Percentiles rank a stretch among this genome's conserved stretches.
Conservation (phyloP, 2,888 invertebrate species). For the Orchesellides sinensis region DNA sequence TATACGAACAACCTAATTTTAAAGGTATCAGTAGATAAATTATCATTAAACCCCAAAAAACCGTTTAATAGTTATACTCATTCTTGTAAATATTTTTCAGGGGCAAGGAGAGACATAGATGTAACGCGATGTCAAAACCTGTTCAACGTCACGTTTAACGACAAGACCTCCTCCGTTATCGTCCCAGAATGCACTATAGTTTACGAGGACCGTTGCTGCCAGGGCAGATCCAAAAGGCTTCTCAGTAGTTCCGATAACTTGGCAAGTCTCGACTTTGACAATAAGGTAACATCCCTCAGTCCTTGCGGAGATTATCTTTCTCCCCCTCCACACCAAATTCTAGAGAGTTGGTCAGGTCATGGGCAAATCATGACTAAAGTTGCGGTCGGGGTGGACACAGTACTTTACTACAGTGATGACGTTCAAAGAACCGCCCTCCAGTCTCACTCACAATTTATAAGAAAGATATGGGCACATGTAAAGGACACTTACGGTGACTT, state of each 20-base stretch:
- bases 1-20: constrained; percentile 33
- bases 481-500: constrained; percentile 66
- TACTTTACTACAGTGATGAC: constrained; percentile 56
- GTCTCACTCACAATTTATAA: constrained; percentile 37
- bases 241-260: background rate
- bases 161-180: constrained; percentile 24
- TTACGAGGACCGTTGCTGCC: constrained; percentile 42
- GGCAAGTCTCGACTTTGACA: constrained; percentile 19
- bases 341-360: constrained; percentile 54
- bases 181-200: constrained; percentile 24
- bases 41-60: background rate
- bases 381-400: constrained; percentile 44
- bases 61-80: background rate
- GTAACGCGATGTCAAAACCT: constrained; percentile 23
- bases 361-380: constrained; percentile 42
- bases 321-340: constrained; percentile 10
- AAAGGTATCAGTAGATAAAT: constrained; percentile 26
- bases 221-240: constrained; percentile 2
- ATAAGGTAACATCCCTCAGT: constrained; percentile 30
- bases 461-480: constrained; percentile 54
- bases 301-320: constrained; percentile 42
- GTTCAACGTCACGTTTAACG: constrained; percentile 28
- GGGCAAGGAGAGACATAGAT: constrained; percentile 13
- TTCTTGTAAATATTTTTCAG: background rate
- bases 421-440: constrained; percentile 12